Base-by-base conservation (phyloP, 35 echinoderm and acorn worm species). In the Diadema setosum region DNA sequence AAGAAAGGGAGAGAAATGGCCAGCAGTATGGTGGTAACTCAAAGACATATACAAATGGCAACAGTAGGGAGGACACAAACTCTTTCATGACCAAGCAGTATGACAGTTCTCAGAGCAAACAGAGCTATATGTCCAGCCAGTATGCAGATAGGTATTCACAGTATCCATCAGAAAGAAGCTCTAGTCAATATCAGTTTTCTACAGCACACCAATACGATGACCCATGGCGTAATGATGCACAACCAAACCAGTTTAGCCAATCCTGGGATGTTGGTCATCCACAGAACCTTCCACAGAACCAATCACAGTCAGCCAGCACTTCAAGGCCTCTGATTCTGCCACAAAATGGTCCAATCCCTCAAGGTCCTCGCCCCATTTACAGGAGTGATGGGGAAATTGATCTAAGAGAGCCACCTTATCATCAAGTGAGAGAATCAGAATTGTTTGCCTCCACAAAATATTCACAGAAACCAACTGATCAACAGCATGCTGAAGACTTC, bases 381-480 rank as follows among this genome's bases (percentile, higher is more conserved):
- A 33, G 73, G 9, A 78, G 73, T 44, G 73, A 78, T 78, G 73
- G 73, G 37, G 73, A 78, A 18, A 78, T 78, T 42, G 73, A 78
- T 21, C 73, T 78, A n/a, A 78, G 73, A 44, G 73, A 78, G n/a
- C 73, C 73, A 16, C 24, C 73, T 1, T 44, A 44, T 36, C 29
- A 78, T 21, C 30, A 67, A 34, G 30, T 34, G 27, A 67, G 24
- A 29, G 63, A 67, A 2, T 34, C 27, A 33, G 63, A 67, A 12
- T 33, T 67, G 63, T 67, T 67, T 67, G 63, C 63, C 3, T 33
- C 37, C 63, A 33, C n/a, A n/a, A n/a, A n/a, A n/a, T n/a, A n/a
- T n/a, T n/a, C n/a, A n/a, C n/a, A n/a, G n/a, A n/a, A n/a, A 23
- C 36, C 37, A 42, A 7, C 37, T 41, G 44, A 78, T 15, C 73